Evolutionary conservation across 2,797 vertebrate genomes (phyloP).

Genomic region (Gephyroberyx darwinii): DNA sequence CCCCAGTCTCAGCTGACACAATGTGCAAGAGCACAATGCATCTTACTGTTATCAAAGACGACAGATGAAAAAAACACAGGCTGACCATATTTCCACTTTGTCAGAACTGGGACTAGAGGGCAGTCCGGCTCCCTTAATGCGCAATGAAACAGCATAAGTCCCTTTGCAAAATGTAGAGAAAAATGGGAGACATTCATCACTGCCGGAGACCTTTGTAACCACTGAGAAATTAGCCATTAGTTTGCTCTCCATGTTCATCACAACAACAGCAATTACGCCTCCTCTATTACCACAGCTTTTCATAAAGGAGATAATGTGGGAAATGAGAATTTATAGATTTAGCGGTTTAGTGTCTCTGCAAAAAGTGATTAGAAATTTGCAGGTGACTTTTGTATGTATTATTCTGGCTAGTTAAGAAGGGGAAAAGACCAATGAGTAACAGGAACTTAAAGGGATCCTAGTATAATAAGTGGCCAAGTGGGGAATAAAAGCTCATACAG

Average conservation of each 20-base stretch:
- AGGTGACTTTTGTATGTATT: constrained; percentile 31
- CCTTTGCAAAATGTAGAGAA: constrained; percentile 33
- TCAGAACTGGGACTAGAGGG: constrained; percentile 4
- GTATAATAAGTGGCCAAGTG: constrained; percentile 1
- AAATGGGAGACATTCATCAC: constrained; percentile 57
- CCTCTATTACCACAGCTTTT: constrained; percentile 44
- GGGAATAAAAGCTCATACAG: constrained; percentile 20
- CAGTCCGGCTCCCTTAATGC: neutral
- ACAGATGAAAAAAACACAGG: no score
- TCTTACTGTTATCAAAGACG: no score
- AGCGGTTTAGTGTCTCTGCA: constrained; percentile 36
- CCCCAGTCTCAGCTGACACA: no score
- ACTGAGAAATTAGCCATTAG: constrained; percentile 59
- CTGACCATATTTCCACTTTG: neutral
- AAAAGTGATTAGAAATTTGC: constrained; percentile 53
- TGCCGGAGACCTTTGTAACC: constrained; percentile 57
- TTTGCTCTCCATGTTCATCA: constrained; percentile 56
- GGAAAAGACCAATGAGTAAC: neutral
- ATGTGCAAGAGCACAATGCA: no score
- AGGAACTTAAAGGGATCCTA: neutral
- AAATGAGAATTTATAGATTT: constrained; percentile 33
- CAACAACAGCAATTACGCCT: constrained; percentile 61
- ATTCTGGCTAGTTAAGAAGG: constrained; percentile 23
- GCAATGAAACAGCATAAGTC: constrained; percentile 21
- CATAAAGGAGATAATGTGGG: constrained; percentile 52